A percentile compares a stretch with the other conserved stretches of the same genome.
phyloP scores from a whole-genome alignment of 2,113 vertebrate genomes.

The Centropus bengalensis region DNA sequence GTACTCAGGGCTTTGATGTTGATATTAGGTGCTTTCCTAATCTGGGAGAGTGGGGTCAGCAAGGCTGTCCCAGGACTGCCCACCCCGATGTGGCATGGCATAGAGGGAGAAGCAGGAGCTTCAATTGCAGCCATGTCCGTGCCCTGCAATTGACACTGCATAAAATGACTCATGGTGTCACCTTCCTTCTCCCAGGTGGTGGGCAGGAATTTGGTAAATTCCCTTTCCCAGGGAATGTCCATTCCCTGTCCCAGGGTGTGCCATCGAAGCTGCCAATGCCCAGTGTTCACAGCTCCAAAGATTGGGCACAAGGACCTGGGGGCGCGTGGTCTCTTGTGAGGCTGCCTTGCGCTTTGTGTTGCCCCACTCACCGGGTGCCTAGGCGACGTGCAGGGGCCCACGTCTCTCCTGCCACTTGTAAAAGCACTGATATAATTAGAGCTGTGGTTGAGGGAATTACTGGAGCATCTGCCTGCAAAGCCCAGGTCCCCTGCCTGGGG shows the following conservation, averaged over 20 bases:
- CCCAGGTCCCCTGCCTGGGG: slow-evolving; percentile 20
- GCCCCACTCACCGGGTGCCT: neutral
- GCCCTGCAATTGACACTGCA: neutral
- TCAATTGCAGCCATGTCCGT: accelerated
- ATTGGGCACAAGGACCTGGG: accelerated
- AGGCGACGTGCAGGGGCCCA: slow-evolving; percentile 36
- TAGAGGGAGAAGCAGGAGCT: neutral
- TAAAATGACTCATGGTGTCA: neutral
- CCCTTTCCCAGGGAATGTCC: accelerated
- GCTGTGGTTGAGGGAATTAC: slow-evolving; percentile 48
- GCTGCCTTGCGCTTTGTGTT: accelerated
- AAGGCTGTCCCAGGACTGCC: neutral
- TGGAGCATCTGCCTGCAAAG: neutral
- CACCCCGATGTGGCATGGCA: accelerated
- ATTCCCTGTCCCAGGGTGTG: accelerated
- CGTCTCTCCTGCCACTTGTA: slow-evolving; percentile 9
- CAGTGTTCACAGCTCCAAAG: accelerated
- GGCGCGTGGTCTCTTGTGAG: accelerated
- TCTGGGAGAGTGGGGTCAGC: neutral
- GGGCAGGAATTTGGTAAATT: neutral
- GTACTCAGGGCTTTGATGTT: neutral
- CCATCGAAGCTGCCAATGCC: neutral
- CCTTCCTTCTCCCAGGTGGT: neutral
- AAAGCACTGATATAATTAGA: slow-evolving; percentile 53
- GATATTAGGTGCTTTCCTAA: neutral